Percentiles rank a stretch among this genome's conserved stretches.
Evolutionary conservation across 2,888 invertebrate species (phyloP).

Genomic region (Temnothorax rugatulus): DNA sequence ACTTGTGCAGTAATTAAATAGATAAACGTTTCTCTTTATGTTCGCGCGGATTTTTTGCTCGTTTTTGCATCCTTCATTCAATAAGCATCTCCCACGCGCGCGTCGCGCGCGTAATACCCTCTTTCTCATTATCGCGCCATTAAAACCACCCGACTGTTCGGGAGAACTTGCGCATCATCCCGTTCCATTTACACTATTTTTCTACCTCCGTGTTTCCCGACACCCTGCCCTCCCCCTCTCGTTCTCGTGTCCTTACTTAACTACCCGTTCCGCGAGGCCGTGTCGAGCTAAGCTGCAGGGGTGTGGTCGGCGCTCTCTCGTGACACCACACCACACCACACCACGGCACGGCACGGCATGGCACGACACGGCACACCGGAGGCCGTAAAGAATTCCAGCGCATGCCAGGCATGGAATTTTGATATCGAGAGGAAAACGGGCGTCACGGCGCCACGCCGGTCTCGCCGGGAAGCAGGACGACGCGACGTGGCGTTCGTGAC

Average conservation of each 20-base stretch:
- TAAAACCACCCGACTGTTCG: constrained; percentile 5
- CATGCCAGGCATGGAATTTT: constrained; percentile 80
- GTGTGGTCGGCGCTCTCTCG: constrained; percentile 65
- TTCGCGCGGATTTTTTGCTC: background rate
- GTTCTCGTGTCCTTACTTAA: constrained; percentile 69
- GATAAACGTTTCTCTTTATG: background rate
- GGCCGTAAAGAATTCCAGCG: constrained; percentile 79
- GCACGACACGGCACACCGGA: constrained; percentile 20
- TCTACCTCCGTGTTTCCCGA: constrained; percentile 6
- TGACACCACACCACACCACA: constrained; percentile 35
- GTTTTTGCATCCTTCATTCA: background rate
- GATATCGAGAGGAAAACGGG: constrained; percentile 74
- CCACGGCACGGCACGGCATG: background rate
- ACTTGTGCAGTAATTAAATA: background rate
- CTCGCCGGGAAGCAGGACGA: constrained; percentile 45
- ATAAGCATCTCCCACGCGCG: background rate
- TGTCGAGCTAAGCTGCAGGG: constrained; percentile 61
- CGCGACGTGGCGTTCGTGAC: constrained; percentile 58
- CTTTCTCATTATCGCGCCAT: constrained; percentile 19
- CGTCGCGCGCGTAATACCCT: constrained; percentile 24
- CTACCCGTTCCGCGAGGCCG: constrained; percentile 61
- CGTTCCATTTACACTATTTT: constrained; percentile 42
- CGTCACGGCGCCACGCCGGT: constrained; percentile 59
- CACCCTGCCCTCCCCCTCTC: constrained; percentile 6
- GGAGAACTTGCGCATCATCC: constrained; percentile 1